Percentiles rank a stretch among this genome's conserved stretches.
Evolutionary conservation across 2,888 invertebrate species (phyloP).

Genomic region (Acheta domesticus): DNA sequence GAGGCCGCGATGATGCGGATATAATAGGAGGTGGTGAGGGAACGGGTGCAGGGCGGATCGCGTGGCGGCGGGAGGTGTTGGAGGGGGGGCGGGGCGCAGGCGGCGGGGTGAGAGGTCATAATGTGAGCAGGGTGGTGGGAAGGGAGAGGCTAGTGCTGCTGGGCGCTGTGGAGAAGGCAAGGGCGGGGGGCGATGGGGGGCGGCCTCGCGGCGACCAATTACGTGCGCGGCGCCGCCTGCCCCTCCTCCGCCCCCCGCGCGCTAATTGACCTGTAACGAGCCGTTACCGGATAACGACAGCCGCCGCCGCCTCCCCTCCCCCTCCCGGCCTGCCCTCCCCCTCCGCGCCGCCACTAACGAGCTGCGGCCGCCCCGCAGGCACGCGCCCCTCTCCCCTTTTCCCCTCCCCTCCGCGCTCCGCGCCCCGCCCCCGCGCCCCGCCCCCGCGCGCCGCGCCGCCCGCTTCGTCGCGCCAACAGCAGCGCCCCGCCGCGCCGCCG

Average conservation of each 20-base stretch:
- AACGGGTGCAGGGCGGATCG: too few species aligned
- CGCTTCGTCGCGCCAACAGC: too few species aligned
- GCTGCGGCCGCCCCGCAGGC: conserved; percentile 6
- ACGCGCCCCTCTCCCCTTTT: background rate
- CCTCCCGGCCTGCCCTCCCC: background rate
- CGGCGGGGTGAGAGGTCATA: too few species aligned
- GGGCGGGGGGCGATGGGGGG: background rate
- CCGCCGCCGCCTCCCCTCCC: background rate
- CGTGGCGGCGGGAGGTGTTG: too few species aligned
- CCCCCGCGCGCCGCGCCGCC: too few species aligned
- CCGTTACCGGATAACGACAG: background rate
- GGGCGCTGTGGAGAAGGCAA: background rate
- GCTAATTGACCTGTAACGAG: conserved; percentile 18
- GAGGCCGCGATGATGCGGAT: too few species aligned
- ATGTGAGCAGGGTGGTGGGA: too few species aligned
- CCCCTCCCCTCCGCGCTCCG: background rate
- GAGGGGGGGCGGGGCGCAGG: too few species aligned
- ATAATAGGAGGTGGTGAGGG: too few species aligned
- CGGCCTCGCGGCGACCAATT: background rate
- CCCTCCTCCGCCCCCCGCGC: conserved; percentile 3
- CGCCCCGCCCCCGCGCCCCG: too few species aligned
- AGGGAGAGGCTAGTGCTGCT: too few species aligned
- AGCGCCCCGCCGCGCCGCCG: too few species aligned
- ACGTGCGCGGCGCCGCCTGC: background rate
- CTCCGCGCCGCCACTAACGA: background rate